These are phyloP conservation scores for Salvelinus sp. DNA, from an alignment of 2,113 vertebrate species.

Conservation along the genomic window DNA sequence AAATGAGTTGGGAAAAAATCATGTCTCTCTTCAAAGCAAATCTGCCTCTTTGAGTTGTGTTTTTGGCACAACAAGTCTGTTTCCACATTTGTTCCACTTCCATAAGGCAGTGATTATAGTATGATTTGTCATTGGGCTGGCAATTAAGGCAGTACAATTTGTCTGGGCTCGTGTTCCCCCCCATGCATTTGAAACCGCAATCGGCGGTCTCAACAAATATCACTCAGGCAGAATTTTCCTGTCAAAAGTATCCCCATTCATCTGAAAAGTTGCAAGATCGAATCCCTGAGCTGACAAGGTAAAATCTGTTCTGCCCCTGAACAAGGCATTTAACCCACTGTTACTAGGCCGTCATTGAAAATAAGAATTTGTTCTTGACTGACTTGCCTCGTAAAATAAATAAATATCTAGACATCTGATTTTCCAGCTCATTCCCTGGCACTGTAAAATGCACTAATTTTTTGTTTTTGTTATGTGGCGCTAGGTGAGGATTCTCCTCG, in stretches of 20 bases:
- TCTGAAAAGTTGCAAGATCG: not conserved
- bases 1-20: not conserved
- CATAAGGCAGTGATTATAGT: slow-evolving; percentile 26
- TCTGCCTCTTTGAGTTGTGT: slow-evolving; percentile 19
- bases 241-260: not conserved
- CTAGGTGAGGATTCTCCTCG: not conserved
- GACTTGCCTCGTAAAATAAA: no score
- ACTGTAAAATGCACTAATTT: not conserved
- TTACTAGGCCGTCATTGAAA: no score
- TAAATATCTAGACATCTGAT: not conserved
- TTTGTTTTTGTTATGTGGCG: not conserved
- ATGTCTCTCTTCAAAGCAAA: slow-evolving; percentile 16
- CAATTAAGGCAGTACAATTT: slow-evolving; percentile 33
- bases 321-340: no score
- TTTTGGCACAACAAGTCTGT: slow-evolving; percentile 37
- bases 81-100: slow-evolving; percentile 47
- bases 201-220: not conserved
- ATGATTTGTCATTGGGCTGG: slow-evolving; percentile 40
- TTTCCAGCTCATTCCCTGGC: slow-evolving; percentile 12
- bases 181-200: not conserved
- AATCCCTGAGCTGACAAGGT: no score
- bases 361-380: no score
- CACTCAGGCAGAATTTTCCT: slow-evolving; percentile 1
- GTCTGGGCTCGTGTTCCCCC: slow-evolving; percentile 29
- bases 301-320: no score